Evolutionary conservation across 2,113 vertebrate genomes (phyloP), one percentile per base, ranked within the genome.

Genomic region (Podilymbus podiceps): DNA sequence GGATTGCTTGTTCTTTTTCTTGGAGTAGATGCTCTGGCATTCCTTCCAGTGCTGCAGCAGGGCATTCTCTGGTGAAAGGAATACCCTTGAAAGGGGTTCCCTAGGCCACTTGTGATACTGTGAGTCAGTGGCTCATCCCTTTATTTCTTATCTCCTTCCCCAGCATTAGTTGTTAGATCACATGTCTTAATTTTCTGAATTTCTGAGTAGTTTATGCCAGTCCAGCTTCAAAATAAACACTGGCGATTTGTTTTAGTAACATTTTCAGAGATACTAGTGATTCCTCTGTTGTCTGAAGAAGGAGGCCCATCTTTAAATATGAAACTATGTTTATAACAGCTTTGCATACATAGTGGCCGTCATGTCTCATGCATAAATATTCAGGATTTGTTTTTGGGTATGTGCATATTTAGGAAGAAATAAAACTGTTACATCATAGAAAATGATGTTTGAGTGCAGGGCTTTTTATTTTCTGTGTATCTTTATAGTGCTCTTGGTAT

Each of bases 81-180:
- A 64, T 68, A 68, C 53, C 66, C 53, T 53, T 67, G 38, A 47
- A 74, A 97, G 91, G 95, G 89, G 17, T 75, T 88, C 66, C 73
- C 86, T 31, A 78, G 75, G 63, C 89, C 68, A 88, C 66, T 76
- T 46, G 49, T 89, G 88, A 55, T 85, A n/a, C 40, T 55, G 16
- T 63, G 60, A 92, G 71, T 79, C 53, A 56, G 20, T 59, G 73
- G 52, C 33, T 76, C 42, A 66, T 87, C 46, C 19, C 74, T 88
- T 85, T 94, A 67, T 83, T 97, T 96, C 75, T 95, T 81, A 72
- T 71, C 59, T 95, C 44, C 58, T 79, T 75, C 5, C 9, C n/a
- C 35, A 76, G 76, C 71, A 55, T 81, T 64, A 50, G 31, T 42
- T 88, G n/a, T 86, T 95, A 62, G 94, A 72, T 73, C 68, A 44